These are phyloP conservation scores for Gryllus longicercus DNA, from an alignment of 2,888 invertebrate genomes.

Conservation along the genomic window DNA sequence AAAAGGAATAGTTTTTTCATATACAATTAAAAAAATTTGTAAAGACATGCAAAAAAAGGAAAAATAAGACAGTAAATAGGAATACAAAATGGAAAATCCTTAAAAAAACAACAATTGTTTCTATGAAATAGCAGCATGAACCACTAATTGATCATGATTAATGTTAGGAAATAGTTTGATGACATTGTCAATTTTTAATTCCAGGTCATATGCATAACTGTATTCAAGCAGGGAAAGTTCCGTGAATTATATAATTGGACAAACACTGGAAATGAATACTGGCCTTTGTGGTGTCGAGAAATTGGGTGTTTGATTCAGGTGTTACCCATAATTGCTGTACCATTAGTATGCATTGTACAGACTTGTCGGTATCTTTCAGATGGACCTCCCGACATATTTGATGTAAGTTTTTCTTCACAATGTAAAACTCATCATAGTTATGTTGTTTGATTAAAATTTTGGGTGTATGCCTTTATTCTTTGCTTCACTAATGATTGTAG, in stretches of 20 bases:
- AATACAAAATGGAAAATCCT: too few species aligned
- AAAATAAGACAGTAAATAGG: too few species aligned
- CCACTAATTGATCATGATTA: too few species aligned
- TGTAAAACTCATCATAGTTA: not conserved
- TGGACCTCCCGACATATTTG: conserved; percentile 82
- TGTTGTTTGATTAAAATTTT: not conserved
- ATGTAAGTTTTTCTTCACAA: conserved; percentile 57
- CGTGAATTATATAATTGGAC: conserved; percentile 66
- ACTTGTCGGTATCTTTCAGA: conserved; percentile 70
- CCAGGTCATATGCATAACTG: conserved; percentile 63
- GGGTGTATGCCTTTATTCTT: not conserved
- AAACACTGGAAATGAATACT: conserved; percentile 64
- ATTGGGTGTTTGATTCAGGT: conserved; percentile 74
- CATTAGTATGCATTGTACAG: conserved; percentile 67
- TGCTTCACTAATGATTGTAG: conserved; percentile 51
- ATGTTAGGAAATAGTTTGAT: not conserved
- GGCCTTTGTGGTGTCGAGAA: conserved; percentile 76
- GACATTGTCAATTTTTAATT: conserved; percentile 32
- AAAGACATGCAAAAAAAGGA: too few species aligned
- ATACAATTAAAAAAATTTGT: too few species aligned
- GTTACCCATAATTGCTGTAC: conserved; percentile 69
- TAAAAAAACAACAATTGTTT: too few species aligned
- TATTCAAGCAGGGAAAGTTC: conserved; percentile 67
- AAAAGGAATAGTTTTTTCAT: too few species aligned
- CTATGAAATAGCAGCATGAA: too few species aligned